Evolutionary conservation across 2,113 vertebrate species (phyloP), one percentile per base, ranked within the genome.

Genomic region (Cygnus buccinator): DNA sequence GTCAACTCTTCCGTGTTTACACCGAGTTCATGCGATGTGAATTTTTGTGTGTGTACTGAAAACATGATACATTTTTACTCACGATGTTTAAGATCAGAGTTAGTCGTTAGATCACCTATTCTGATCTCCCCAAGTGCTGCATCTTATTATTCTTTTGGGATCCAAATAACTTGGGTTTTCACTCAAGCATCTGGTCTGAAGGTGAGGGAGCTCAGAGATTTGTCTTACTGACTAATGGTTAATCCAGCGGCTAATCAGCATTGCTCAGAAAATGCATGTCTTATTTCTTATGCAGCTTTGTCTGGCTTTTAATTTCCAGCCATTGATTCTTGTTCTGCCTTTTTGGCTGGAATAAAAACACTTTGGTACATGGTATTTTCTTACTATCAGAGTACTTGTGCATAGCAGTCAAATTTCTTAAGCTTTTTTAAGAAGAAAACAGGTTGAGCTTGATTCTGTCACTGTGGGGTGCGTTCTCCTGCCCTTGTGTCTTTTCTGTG

Each of bases 361-460:
- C 19, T 72, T 55, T 52, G 83, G 65, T 55, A 78, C 72, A 63
- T 1, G 1, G 26, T 90, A 84, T 96, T 93, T 95, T 96, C 94
- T 96, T 95, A 74, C 65, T 84, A 43, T n/a, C 57, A 89, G 76
- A 94, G 83, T 86, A 92, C 92, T 93, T 97, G 95, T 86, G 65
- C 91, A 85, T 90, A 91, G 91, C 94, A 96, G 91, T 97, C 95
- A 96, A 96, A 96, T 97, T 78, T 96, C 88, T 93, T 63, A 63
- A 89, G 81, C 90, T 92, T 97, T 96, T 96, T 96, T 55, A 95
- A 95, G 88, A 93, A 93, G 72, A 96, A 96, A 95, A 95, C 93
- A 95, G 92, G 94, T 96, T 94, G 93, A 96, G 72, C 96, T 96
- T 97, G 94, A 96, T 94, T 95, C 55, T 93, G 63, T 79, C 96